Evolutionary conservation across 2,113 vertebrate species (phyloP).

Genomic region (Saguinus imperator): DNA sequence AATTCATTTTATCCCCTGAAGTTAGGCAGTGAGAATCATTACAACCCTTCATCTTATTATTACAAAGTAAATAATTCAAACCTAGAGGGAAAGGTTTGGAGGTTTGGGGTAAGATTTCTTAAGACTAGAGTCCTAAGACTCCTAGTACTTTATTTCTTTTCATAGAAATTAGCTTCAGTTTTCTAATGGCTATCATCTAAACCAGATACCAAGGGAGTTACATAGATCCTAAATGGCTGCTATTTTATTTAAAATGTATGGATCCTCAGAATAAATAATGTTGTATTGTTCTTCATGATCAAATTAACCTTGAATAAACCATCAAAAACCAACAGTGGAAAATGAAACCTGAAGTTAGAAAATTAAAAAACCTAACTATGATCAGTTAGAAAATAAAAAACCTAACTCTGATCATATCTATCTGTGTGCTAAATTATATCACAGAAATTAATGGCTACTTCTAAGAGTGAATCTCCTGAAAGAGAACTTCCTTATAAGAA

Average conservation of each 20-base stretch:
- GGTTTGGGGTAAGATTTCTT: neutral
- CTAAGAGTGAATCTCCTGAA: neutral
- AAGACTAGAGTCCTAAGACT: neutral
- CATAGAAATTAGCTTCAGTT: neutral
- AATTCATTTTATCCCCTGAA: neutral
- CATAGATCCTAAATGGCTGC: neutral
- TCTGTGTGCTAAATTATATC: neutral
- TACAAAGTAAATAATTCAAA: neutral
- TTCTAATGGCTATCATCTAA: neutral
- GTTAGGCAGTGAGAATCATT: neutral
- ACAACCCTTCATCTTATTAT: neutral
- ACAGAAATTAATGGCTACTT: neutral
- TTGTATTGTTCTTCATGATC: neutral
- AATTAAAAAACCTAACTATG: neutral
- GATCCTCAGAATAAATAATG: neutral
- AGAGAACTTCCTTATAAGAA: neutral
- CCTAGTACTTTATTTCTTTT: neutral
- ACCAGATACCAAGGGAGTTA: neutral
- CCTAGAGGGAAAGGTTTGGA: neutral
- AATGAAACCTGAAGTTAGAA: conserved; percentile 19
- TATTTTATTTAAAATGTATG: neutral
- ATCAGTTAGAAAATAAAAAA: neutral
- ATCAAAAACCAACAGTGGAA: neutral
- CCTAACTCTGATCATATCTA: neutral
- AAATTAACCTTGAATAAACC: neutral